Base-by-base conservation (phyloP, 2,113 vertebrate genomes). In the Octodon degus region DNA sequence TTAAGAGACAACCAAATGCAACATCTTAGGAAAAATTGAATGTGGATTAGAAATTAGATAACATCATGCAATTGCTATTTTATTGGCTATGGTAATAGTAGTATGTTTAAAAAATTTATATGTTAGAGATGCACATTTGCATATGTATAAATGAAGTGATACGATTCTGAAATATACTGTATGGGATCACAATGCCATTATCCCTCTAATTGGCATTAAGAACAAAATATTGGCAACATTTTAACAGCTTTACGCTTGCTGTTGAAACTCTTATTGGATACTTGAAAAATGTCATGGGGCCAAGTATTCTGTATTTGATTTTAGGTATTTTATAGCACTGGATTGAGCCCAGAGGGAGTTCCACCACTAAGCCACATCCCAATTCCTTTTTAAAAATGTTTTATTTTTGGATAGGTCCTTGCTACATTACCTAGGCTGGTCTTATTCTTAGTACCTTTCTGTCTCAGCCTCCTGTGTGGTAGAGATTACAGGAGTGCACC, bases 31-130 rank as follows among this genome's bases (percentile, higher is more conserved):
- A 43, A 89, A 68, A 70, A 55, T 76, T 85, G 77, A 81, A 32
- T 16, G 17, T 50, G 43, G 50, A 43, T 1, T 72, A 40, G 8
- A 17, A 40, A 79, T 53, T 70, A 88, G 37, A 68, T n/a, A 90
- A 50, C 37, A 37, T 77, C 77, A 85, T 37, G 40, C 74, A 91
- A 91, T 93, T 55, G 2, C 22, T 96, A n/a, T 63, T 93, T 94
- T 90, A 58, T 74, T 91, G 72, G n/a, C 4, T 92, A 7, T 74
- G 65, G 87, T 50, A 80, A n/a, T 87, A 24, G 20, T 2, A 74
- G 63, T 72, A 60, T 79, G 53, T 37, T 79, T 70, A 76, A 25
- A 92, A 9, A 85, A 5, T 47, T 60, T 32, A 87, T 40, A 14
- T 62, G 40, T 74, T 68, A 60, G 63, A 88, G 58, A 88, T 63